A percentile compares a stretch with the other conserved stretches of the same genome.
phyloP scores from a whole-genome alignment of 2,797 vertebrate species.

The Poeciliopsis gracilis region DNA sequence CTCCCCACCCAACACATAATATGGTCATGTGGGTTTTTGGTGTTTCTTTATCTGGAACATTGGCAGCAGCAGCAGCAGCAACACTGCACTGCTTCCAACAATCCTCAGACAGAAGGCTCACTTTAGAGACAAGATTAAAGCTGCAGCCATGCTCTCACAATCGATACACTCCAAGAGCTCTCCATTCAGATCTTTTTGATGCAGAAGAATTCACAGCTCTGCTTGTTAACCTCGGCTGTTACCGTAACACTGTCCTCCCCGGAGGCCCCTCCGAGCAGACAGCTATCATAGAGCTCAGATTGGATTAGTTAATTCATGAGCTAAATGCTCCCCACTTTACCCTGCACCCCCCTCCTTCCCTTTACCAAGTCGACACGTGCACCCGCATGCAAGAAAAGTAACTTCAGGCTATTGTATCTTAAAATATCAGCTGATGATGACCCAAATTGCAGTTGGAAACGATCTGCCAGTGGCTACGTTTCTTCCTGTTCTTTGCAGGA shows the following conservation, averaged over 20 bases:
- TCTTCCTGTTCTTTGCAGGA: constrained; percentile 6
- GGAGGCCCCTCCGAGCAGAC: constrained; percentile 38
- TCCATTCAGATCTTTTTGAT: constrained; percentile 15
- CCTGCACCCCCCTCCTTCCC: background rate
- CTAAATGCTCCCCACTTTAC: constrained; percentile 20
- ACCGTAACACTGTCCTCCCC: constrained; percentile 42
- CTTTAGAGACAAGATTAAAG: constrained; percentile 30
- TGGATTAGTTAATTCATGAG: constrained; percentile 52
- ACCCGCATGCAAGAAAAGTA: constrained; percentile 21
- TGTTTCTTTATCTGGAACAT: constrained; percentile 49
- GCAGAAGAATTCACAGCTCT: background rate
- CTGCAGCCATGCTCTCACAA: constrained; percentile 23
- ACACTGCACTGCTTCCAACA: constrained; percentile 17
- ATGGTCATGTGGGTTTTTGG: constrained; percentile 53
- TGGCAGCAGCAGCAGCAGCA: constrained; percentile 6
- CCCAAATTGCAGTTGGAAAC: constrained; percentile 45
- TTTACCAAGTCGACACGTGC: constrained; percentile 32
- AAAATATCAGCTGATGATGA: constrained; percentile 58
- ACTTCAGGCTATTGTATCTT: constrained; percentile 54
- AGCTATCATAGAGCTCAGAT: constrained; percentile 49
- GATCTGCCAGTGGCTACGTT: constrained; percentile 9
- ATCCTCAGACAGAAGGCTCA: constrained; percentile 20
- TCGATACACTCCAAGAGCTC: constrained; percentile 17
- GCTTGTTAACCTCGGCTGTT: constrained; percentile 52
- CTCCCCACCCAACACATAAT: constrained; percentile 37